phyloP scores from a whole-genome alignment of 2,797 vertebrate species.

The Allobates femoralis region DNA sequence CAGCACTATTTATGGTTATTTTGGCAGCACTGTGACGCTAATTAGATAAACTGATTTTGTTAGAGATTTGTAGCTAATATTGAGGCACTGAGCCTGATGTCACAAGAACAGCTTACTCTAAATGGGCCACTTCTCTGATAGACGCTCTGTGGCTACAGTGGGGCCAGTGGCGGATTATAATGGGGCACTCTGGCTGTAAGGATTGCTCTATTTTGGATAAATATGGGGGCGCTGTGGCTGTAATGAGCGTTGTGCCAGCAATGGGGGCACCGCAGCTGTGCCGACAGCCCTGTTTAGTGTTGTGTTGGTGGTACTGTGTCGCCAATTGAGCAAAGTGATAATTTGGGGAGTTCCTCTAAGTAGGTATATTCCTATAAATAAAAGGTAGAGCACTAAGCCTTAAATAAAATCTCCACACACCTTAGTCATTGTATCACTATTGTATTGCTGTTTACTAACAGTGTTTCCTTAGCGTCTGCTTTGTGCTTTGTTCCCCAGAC shows the following conservation, averaged over 20 bases:
- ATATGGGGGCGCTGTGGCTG: no score
- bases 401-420: not conserved
- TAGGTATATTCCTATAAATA: not conserved
- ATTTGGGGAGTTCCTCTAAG: not conserved
- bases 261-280: not conserved
- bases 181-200: not conserved
- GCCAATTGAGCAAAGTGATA: not conserved
- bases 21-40: no score
- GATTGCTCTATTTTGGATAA: no score
- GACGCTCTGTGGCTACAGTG: not conserved
- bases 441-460: constrained; percentile 7
- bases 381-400: no score
- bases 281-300: not conserved
- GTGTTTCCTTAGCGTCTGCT: constrained; percentile 28
- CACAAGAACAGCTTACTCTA: no score
- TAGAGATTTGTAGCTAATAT: no score
- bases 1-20: no score
- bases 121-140: no score
- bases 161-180: no score
- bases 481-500: not conserved
- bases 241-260: not conserved
- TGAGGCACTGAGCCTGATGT: no score
- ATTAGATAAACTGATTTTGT: no score
- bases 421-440: not conserved
- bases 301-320: not conserved